Evolutionary conservation across 1,140 invertebrate species (phyloP).

Genomic region (Lethocerus indicus): DNA sequence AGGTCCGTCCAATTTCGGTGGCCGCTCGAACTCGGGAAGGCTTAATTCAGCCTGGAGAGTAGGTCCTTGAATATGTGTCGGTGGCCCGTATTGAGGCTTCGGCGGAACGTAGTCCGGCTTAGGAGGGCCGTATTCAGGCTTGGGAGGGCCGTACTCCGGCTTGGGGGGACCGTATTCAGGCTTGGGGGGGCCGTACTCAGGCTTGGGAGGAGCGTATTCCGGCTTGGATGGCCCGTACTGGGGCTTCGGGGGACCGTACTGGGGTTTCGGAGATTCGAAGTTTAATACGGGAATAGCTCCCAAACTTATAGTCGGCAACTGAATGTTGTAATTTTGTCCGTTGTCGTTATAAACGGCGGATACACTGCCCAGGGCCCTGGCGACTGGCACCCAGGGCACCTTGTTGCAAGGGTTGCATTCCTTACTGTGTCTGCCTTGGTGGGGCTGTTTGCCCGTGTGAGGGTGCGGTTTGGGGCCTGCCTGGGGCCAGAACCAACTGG

Average conservation of each 20-base stretch:
- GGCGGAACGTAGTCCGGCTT: conserved; percentile 10
- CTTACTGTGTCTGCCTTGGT: conserved; percentile 14
- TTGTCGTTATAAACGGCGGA: conserved; percentile 1
- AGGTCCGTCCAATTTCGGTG: conserved; percentile 1
- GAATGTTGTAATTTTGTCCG: conserved; percentile 8
- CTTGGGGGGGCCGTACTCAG: conserved; percentile 12
- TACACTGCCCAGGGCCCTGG: conserved; percentile 9
- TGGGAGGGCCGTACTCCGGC: conserved; percentile 9
- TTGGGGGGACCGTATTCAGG: conserved; percentile 10
- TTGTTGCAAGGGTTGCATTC: conserved; percentile 56
- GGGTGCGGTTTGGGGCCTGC: neutral
- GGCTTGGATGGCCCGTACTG: conserved; percentile 9
- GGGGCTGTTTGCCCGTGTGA: neutral
- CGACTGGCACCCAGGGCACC: conserved; percentile 57
- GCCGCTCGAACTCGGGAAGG: neutral
- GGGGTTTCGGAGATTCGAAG: conserved; percentile 2
- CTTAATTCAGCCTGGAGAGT: conserved; percentile 2
- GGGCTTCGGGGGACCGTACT: conserved; percentile 10
- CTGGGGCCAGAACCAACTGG: neutral
- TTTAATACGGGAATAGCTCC: conserved; percentile 1
- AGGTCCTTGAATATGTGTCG: conserved; percentile 6
- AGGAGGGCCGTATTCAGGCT: conserved; percentile 11
- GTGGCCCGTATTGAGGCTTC: conserved; percentile 8
- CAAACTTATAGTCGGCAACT: conserved; percentile 11
- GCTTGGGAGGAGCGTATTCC: conserved; percentile 8